A percentile compares a stretch with the other conserved stretches of the same genome.
Evolutionary conservation across 2,113 vertebrate genomes (phyloP).

Genomic region (Rhinolophus ferrumequinum): DNA sequence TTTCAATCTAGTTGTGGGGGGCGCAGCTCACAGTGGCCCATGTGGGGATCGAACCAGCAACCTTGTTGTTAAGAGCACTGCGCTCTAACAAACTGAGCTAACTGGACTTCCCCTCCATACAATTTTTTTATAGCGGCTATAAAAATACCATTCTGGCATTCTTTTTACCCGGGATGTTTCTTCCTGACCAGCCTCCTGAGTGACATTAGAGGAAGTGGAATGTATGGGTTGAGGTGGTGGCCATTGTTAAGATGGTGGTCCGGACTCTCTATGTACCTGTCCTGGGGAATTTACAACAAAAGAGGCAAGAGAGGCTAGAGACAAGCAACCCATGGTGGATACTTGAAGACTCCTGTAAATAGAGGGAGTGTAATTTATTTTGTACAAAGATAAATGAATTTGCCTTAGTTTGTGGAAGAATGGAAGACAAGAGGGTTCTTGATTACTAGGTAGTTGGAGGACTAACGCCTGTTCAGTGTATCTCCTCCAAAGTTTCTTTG

Average conservation of each 20-base stretch:
- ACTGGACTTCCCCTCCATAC: not conserved
- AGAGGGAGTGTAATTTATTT: not conserved
- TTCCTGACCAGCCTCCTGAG: constrained; percentile 1
- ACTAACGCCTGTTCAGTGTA: not conserved
- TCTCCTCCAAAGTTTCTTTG: not conserved
- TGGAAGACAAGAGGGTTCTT: not conserved
- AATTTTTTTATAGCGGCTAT: not conserved
- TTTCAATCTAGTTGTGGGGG: no score
- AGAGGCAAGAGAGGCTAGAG: not conserved
- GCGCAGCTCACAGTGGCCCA: no score
- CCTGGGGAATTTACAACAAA: not conserved
- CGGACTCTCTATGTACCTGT: not conserved
- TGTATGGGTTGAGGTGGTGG: not conserved
- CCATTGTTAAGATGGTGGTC: not conserved
- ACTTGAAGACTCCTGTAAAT: not conserved
- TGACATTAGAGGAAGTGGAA: constrained; percentile 6
- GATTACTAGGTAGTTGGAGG: not conserved
- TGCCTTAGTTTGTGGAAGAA: constrained; percentile 42
- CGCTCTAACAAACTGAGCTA: no score
- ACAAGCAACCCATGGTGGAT: not conserved
- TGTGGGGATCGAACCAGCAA: no score
- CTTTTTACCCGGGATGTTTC: not conserved
- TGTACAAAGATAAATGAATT: not conserved
- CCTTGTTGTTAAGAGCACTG: no score
- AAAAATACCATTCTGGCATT: constrained; percentile 26